Evolutionary conservation across 2,113 vertebrate genomes (phyloP).

Genomic region (Seriola dumerili): DNA sequence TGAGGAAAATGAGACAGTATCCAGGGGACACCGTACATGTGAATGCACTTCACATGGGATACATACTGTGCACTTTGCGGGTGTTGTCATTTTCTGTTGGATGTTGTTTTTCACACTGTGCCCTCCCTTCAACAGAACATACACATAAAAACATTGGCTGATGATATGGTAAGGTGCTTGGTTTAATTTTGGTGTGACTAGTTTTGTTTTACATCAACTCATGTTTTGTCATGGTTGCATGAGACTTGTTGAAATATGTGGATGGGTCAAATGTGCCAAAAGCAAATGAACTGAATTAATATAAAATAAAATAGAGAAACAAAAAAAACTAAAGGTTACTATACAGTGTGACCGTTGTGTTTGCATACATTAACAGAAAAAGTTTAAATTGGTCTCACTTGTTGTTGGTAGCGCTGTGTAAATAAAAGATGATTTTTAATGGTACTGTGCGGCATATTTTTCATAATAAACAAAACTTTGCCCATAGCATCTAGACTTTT

Average conservation of each 20-base stretch:
- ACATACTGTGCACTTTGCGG: conserved; percentile 57
- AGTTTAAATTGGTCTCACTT: conserved; percentile 1
- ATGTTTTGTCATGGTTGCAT: conserved; percentile 62
- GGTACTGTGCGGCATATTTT: conserved; percentile 21
- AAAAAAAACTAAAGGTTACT: background rate
- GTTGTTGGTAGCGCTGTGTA: background rate
- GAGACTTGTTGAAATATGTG: conserved; percentile 61
- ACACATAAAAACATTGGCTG: conserved; percentile 99
- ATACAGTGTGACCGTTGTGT: background rate
- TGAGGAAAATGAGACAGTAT: conserved; percentile 23
- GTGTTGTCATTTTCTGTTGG: conserved; percentile 79
- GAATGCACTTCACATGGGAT: conserved; percentile 24
- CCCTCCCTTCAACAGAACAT: conserved; percentile 97
- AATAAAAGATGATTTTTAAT: conserved; percentile 30
- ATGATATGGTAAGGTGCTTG: conserved; percentile 97
- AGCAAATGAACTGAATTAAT: background rate
- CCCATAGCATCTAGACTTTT: conserved; percentile 39
- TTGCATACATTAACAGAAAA: background rate
- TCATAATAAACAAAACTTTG: conserved; percentile 51
- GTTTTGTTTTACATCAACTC: conserved; percentile 56
- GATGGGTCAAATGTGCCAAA: conserved; percentile 74
- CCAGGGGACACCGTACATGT: conserved; percentile 46
- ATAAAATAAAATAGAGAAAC: background rate
- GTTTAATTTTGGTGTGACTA: conserved; percentile 75
- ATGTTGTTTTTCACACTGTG: conserved; percentile 83